phyloP scores from a whole-genome alignment of 2,797 vertebrate genomes.

The Pitangus sulphuratus region DNA sequence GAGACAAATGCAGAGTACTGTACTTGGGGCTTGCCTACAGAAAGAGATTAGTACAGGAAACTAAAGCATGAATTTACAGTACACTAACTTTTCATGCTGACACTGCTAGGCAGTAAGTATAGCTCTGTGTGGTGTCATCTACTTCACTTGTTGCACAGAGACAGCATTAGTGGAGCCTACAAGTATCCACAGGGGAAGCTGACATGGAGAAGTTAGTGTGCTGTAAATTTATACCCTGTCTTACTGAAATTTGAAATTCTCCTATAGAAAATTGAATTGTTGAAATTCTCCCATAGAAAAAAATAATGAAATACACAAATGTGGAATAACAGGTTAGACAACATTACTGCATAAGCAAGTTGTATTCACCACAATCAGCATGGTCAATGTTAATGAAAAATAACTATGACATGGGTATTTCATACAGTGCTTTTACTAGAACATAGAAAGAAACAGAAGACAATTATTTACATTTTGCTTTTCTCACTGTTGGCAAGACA shows the following conservation, averaged over 20 bases:
- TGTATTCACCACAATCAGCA: not conserved
- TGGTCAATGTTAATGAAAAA: not conserved
- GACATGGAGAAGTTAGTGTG: not conserved
- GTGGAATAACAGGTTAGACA: not conserved
- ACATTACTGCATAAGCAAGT: not conserved
- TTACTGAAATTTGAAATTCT: not conserved
- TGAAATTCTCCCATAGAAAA: not conserved
- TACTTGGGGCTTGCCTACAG: not conserved
- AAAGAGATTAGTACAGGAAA: not conserved
- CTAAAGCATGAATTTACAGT: not conserved
- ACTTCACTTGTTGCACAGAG: not conserved
- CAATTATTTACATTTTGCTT: not conserved
- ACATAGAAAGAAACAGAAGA: not conserved
- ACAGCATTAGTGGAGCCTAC: not conserved
- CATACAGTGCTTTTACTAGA: not conserved
- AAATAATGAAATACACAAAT: not conserved
- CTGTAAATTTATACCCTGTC: not conserved
- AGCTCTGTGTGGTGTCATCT: not conserved
- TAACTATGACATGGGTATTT: not conserved
- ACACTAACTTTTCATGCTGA: not conserved
- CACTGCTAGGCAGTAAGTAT: not conserved
- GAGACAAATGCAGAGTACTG: not conserved
- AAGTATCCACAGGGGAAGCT: not conserved
- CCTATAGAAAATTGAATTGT: not conserved
- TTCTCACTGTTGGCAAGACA: not conserved